phyloP scores from a whole-genome alignment of 2,113 vertebrate species.

The Tricholaema leucomelas region DNA sequence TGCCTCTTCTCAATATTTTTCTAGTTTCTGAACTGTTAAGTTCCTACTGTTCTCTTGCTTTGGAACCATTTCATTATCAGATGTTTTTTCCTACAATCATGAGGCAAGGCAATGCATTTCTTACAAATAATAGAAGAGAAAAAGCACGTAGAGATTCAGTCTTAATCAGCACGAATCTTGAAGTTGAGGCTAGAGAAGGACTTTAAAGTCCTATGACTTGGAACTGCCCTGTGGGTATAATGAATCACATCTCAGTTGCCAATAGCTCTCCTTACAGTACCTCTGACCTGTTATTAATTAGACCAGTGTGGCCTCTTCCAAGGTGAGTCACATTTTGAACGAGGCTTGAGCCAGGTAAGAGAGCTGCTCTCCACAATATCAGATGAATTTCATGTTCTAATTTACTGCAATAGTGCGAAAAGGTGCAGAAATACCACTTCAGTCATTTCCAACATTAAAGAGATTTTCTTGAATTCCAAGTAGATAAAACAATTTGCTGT shows the following conservation, averaged over 20 bases:
- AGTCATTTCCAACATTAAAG: neutral
- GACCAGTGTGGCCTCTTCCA: neutral
- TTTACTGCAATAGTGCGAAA: neutral
- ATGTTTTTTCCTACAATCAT: neutral
- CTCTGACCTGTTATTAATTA: neutral
- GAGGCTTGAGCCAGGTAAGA: neutral
- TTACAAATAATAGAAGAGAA: neutral
- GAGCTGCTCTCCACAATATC: neutral
- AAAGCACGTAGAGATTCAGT: neutral
- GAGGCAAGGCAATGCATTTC: neutral
- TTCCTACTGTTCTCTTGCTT: neutral
- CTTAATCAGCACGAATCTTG: neutral
- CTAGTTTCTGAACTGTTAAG: neutral
- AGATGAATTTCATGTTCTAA: neutral
- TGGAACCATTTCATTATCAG: neutral
- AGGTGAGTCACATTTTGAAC: neutral
- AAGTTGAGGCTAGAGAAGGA: neutral
- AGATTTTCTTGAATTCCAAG: neutral
- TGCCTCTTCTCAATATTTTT: neutral
- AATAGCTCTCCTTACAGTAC: neutral
- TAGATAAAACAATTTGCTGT: neutral
- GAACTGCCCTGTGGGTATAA: neutral
- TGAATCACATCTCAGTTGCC: neutral
- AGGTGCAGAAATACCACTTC: neutral
- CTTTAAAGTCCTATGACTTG: neutral